phyloP scores from a whole-genome alignment of 1,140 invertebrate species.

The Dreissena rostriformis region DNA sequence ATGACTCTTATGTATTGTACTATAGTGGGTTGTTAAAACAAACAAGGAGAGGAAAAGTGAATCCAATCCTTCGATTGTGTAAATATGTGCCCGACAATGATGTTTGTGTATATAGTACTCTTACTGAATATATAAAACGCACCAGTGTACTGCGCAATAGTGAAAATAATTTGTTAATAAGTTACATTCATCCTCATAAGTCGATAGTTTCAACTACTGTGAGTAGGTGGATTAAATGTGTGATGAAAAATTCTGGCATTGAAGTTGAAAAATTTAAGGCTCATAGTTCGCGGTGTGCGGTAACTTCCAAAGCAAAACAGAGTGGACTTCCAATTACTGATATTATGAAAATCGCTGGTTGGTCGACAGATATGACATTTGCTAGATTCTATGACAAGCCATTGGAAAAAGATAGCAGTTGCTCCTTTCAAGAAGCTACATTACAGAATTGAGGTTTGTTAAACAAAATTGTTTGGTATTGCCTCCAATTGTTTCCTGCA shows the following conservation, averaged over 20 bases:
- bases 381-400: slow-evolving; percentile 38
- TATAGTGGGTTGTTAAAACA: too few relatives aligned
- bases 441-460: not conserved
- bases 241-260: slow-evolving; percentile 13
- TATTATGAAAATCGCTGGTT: slow-evolving; percentile 32
- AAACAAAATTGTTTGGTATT: not conserved
- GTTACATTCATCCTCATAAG: slow-evolving; percentile 44
- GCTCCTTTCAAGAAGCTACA: not conserved
- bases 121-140: slow-evolving; percentile 36
- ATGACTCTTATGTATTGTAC: too few relatives aligned
- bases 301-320: slow-evolving; percentile 15
- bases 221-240: slow-evolving; percentile 45
- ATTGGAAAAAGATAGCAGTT: not conserved
- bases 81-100: too few relatives aligned
- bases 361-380: slow-evolving; percentile 25
- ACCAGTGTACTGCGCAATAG: not conserved
- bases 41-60: too few relatives aligned
- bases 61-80: too few relatives aligned
- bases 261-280: slow-evolving; percentile 4
- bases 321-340: slow-evolving; percentile 31
- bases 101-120: slow-evolving; percentile 14
- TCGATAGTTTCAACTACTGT: slow-evolving; percentile 31
- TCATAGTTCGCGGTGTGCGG: not conserved
- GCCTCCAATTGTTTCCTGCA: not conserved
- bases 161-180: slow-evolving; percentile 44